phyloP scores from a whole-genome alignment of 2,797 vertebrate species.

The Clarias laeviceps region DNA sequence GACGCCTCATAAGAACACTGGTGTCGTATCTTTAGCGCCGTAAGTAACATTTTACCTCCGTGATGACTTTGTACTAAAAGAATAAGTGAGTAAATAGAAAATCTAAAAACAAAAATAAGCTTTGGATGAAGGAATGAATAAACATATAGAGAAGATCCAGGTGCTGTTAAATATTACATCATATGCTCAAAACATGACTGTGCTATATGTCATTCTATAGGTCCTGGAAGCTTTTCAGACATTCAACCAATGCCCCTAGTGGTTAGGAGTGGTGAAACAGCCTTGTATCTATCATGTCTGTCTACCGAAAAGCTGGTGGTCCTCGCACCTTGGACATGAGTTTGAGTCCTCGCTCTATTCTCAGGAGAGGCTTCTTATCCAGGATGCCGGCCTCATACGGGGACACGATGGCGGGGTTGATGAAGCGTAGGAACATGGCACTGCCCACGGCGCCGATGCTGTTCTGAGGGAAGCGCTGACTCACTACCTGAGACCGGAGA shows the following conservation, averaged over 20 bases:
- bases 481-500: conserved; percentile 85
- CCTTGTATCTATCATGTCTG: background rate
- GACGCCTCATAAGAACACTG: background rate
- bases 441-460: conserved; percentile 97
- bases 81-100: background rate
- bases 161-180: background rate
- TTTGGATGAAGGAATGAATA: background rate
- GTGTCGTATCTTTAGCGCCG: background rate
- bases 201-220: background rate
- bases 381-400: conserved; percentile 96
- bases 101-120: background rate
- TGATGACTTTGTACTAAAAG: background rate
- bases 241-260: background rate
- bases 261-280: background rate
- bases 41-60: background rate
- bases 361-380: conserved; percentile 93
- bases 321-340: conserved; percentile 94
- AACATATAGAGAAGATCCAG: background rate
- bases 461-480: conserved; percentile 97
- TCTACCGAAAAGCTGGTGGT: background rate
- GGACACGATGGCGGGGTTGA: conserved; percentile 97
- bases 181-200: too few species aligned
- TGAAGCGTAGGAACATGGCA: conserved; percentile 97
- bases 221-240: background rate
- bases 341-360: conserved; percentile 94